Evolutionary conservation across 2,113 vertebrate genomes (phyloP).

Genomic region (Saguinus imperator): DNA sequence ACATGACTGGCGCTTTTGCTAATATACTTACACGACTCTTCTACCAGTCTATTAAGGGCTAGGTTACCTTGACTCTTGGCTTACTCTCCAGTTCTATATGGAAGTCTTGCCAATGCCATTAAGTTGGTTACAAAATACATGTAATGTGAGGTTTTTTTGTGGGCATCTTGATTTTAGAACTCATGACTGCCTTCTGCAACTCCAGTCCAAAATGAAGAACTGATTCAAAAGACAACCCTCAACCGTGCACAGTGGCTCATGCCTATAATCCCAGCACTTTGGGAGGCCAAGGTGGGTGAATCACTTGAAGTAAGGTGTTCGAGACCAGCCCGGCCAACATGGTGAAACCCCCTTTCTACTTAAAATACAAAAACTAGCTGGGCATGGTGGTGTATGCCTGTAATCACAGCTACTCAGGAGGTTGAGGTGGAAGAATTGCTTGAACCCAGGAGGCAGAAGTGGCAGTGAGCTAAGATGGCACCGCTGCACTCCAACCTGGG

Average conservation of each 20-base stretch:
- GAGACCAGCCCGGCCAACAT: too few species aligned
- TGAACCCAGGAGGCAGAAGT: too few species aligned
- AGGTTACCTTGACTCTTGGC: background rate
- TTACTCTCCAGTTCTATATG: background rate
- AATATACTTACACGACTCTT: background rate
- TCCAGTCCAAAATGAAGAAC: background rate
- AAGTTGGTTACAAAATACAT: background rate
- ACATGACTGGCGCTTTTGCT: background rate
- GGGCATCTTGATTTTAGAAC: background rate
- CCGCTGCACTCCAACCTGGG: too few species aligned
- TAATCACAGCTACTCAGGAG: too few species aligned
- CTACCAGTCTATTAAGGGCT: background rate
- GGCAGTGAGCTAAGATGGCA: too few species aligned
- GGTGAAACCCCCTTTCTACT: too few species aligned
- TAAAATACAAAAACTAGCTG: too few species aligned
- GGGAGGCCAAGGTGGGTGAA: too few species aligned
- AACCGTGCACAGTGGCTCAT: accelerated
- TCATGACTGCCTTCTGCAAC: background rate
- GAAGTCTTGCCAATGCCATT: background rate
- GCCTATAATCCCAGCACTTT: too few species aligned
- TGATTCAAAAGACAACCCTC: background rate
- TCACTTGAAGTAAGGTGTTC: too few species aligned
- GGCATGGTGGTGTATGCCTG: too few species aligned
- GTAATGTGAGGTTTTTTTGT: background rate
- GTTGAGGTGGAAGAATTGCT: too few species aligned